phyloP scores from a whole-genome alignment of 1,140 invertebrate genomes.

The Ips nitidus region DNA sequence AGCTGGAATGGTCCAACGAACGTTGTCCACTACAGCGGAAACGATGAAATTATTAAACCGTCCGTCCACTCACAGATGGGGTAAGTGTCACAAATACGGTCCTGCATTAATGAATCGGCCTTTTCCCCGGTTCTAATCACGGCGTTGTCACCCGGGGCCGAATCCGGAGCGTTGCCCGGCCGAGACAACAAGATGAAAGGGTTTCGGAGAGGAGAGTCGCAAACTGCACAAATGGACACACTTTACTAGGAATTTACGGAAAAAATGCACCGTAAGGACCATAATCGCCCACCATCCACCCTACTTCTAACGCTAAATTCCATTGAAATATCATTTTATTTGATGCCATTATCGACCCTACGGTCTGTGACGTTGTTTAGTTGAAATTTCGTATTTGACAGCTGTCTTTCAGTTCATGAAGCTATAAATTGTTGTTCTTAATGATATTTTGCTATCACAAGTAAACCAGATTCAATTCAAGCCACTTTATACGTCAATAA shows the following conservation, averaged over 20 bases:
- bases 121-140: constrained; percentile 32
- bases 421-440: too few species aligned
- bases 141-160: constrained; percentile 28
- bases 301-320: constrained; percentile 4
- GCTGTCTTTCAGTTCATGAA: too few species aligned
- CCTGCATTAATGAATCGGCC: constrained; percentile 18
- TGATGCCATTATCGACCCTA: constrained; percentile 5
- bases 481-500: too few species aligned
- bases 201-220: constrained; percentile 22
- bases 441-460: too few species aligned
- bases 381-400: neutral
- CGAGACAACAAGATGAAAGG: constrained; percentile 33
- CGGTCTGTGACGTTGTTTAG: constrained; percentile 1
- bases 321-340: constrained; percentile 15
- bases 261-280: constrained; percentile 30
- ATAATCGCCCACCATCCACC: neutral
- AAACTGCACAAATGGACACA: constrained; percentile 26
- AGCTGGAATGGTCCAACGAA: neutral
- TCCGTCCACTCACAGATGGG: neutral
- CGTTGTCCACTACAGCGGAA: neutral
- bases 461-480: too few species aligned
- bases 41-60: neutral
- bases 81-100: constrained; percentile 1
- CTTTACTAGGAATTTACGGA: constrained; percentile 23
- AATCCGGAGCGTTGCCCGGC: constrained; percentile 23